Conservation (phyloP, 2,113 vertebrate genomes). For the Rhinichthys klamathensis region DNA sequence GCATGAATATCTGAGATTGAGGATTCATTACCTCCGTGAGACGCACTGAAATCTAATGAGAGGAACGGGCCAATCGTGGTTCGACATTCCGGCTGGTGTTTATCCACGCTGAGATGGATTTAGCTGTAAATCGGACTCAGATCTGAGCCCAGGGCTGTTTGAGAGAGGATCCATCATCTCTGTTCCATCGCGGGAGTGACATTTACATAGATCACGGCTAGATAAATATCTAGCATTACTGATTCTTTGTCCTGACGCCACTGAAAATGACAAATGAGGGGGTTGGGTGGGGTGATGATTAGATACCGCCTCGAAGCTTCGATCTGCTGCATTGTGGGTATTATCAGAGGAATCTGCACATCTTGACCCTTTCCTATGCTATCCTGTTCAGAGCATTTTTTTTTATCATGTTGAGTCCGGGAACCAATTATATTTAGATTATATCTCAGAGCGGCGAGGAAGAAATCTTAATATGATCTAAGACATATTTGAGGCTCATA, state of each 20-base stretch:
- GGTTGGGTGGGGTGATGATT: conserved; percentile 22
- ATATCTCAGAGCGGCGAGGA: not conserved
- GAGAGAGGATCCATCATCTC: conserved; percentile 49
- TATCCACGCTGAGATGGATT: conserved; percentile 50
- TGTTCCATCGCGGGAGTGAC: conserved; percentile 60
- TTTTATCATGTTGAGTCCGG: conserved; percentile 12
- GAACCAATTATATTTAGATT: conserved; percentile 43
- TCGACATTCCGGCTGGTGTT: conserved; percentile 36
- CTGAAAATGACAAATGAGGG: conserved; percentile 26
- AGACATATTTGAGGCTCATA: conserved; percentile 13
- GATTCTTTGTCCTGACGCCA: conserved; percentile 56
- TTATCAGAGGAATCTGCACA: conserved; percentile 26
- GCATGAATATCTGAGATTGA: conserved; percentile 27
- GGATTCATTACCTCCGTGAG: conserved; percentile 17
- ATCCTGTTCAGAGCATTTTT: not conserved
- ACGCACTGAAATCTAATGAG: conserved; percentile 26
- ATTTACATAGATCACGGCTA: conserved; percentile 66
- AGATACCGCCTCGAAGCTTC: not conserved
- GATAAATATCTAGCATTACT: conserved; percentile 67
- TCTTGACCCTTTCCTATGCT: conserved; percentile 15
- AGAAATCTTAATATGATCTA: conserved; percentile 32
- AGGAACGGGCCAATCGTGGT: conserved; percentile 21
- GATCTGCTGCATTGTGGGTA: conserved; percentile 14
- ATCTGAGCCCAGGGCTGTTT: conserved; percentile 39
- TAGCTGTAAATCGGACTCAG: conserved; percentile 35